Evolutionary conservation across 2,113 vertebrate species (phyloP).

Genomic region (Tachysurus fulvidraco): DNA sequence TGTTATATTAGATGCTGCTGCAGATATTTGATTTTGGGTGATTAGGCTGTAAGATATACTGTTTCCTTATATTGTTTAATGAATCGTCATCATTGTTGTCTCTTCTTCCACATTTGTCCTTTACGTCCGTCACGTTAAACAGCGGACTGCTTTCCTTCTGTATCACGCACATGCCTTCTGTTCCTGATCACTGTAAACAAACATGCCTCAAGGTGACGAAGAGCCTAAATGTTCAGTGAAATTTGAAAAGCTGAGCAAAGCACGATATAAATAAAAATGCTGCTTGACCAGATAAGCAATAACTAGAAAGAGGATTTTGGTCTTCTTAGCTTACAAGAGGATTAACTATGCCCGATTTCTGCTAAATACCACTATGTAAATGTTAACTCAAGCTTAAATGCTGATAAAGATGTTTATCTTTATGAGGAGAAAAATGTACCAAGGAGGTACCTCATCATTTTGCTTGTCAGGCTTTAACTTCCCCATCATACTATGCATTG

Average conservation of each 20-base stretch:
- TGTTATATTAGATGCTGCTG: neutral
- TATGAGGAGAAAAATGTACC: conserved; percentile 34
- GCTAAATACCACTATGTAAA: conserved; percentile 30
- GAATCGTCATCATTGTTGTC: neutral
- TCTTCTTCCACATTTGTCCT: neutral
- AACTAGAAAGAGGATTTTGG: conserved; percentile 11
- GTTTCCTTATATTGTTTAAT: neutral
- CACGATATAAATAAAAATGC: neutral
- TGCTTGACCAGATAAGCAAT: neutral
- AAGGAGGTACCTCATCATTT: conserved; percentile 38
- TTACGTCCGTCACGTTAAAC: neutral
- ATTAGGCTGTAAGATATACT: neutral
- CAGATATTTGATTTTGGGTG: neutral
- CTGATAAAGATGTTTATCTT: conserved; percentile 2
- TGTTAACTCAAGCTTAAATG: conserved; percentile 41
- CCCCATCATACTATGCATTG: conserved; percentile 42
- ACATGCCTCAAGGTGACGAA: conserved; percentile 26
- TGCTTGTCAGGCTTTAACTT: conserved; percentile 42
- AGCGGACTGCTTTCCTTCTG: neutral
- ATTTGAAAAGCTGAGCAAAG: conserved; percentile 20
- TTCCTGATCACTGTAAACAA: conserved; percentile 6
- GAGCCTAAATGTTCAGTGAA: conserved; percentile 6
- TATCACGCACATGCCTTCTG: conserved; percentile 7
- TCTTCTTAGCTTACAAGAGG: conserved; percentile 5
- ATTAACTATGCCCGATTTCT: conserved; percentile 28